phyloP scores from a whole-genome alignment of 2,113 vertebrate genomes.

The Lichenostomus cassidix region DNA sequence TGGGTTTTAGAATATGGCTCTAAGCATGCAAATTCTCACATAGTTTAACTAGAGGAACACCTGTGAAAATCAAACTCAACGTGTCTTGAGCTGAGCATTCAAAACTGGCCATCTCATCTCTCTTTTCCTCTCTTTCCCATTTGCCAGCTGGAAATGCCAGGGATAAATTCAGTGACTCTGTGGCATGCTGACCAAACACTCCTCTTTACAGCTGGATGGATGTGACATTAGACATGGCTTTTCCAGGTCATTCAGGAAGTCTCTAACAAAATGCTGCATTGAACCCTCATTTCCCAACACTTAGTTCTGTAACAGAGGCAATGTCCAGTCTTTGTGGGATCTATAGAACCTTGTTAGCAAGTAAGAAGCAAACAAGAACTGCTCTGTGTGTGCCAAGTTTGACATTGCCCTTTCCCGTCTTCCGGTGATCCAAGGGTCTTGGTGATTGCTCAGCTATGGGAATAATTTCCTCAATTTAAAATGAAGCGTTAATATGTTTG shows the following conservation, averaged over 20 bases:
- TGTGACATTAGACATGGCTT: neutral
- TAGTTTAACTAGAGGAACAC: neutral
- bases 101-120: neutral
- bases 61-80: neutral
- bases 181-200: neutral
- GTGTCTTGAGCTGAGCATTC: neutral
- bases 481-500: neutral
- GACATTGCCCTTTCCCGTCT: constrained; percentile 14
- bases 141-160: neutral
- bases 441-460: neutral
- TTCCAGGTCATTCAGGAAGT: constrained; percentile 7
- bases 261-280: neutral
- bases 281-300: neutral
- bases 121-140: neutral
- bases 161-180: neutral
- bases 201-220: neutral
- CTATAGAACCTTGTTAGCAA: constrained; percentile 7
- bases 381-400: neutral
- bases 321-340: neutral
- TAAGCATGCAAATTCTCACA: neutral
- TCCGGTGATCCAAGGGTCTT: neutral
- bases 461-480: constrained; percentile 42
- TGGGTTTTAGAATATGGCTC: neutral
- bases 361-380: constrained; percentile 10
- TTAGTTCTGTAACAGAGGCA: neutral